Evolutionary conservation across 2,888 invertebrate genomes (phyloP), one percentile per base, ranked within the genome.

Genomic region (Hemistola chrysoprasaria): DNA sequence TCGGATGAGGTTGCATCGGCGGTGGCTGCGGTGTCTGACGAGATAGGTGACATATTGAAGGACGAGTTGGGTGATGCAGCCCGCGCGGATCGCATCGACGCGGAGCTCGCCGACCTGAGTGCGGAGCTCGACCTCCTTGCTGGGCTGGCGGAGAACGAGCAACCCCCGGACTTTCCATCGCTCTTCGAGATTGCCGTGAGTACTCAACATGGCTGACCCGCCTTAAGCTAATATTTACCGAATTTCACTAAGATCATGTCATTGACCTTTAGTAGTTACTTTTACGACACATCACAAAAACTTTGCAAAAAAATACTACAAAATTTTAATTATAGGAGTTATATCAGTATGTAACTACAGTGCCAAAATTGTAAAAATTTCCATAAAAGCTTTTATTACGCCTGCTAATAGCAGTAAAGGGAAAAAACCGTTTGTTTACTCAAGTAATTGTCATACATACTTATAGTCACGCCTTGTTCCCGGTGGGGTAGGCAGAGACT

Each of bases 171-270:
- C 60, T 83, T 84, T 58, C 81, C 85, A 20, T 78, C 82, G 11
- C 79, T 86, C 50, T 84, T 82, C 64, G 85, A 88, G 50, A 78
- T 86, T 42, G 82, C 84, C n/a, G 87, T 87, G 59, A 83, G 87
- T 82, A 47, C 44, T 47, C 65, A 72, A 74, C 54, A 78, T 77
- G 71, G 71, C 73, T 68, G 72, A 61, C 65, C n/a, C n/a, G n/a
- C n/a, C n/a, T n/a, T 43, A 47, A 29, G 46, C 43, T 24, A 43
- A 39, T 56, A 47, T 53, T 56, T 55, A 53, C 44, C 22, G 36
- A 41, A 41, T 40, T 36, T 31, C 47, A 32, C 27, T 25, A 30
- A 37, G 30, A 27, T 29, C 31, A 35, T 48, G 61, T 59, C 61
- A 59, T 47, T 62, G 60, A 64, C 62, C 65, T 40, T 32, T 40